Percentiles rank a stretch among this genome's conserved stretches.
Conservation (phyloP, 2,797 vertebrate species). For the Aplochiton taeniatus region DNA sequence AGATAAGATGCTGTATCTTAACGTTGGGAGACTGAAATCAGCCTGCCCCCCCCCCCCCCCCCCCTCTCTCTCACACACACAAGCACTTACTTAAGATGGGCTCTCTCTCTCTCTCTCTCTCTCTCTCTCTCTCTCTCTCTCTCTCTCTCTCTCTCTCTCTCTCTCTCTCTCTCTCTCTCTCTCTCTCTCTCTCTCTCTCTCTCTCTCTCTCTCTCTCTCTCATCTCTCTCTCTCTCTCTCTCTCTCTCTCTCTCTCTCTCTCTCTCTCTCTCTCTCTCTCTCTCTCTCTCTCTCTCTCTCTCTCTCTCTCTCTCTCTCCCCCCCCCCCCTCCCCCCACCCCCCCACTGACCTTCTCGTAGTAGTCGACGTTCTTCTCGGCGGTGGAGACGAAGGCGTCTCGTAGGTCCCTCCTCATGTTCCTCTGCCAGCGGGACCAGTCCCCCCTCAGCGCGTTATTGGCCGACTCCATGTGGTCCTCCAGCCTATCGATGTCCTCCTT, state of each 20-base stretch:
- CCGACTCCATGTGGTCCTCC: conserved; percentile 86
- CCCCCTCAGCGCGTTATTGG: conserved; percentile 85
- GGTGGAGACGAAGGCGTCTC: conserved; percentile 75
- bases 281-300: neutral
- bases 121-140: neutral
- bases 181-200: neutral
- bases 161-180: neutral
- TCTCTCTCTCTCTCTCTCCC: neutral
- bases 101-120: too few species aligned
- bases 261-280: neutral
- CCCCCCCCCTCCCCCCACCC: neutral
- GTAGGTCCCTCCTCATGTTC: conserved; percentile 85
- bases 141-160: neutral
- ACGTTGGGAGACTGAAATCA: too few species aligned
- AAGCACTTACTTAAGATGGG: too few species aligned
- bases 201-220: neutral
- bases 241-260: neutral
- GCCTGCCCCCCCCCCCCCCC: too few species aligned
- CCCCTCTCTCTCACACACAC: too few species aligned
- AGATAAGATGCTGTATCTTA: too few species aligned
- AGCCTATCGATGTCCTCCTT: conserved; percentile 87
- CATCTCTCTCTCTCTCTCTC: neutral
- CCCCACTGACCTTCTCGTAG: conserved; percentile 88
- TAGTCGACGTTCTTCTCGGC: conserved; percentile 86
- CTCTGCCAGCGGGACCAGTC: conserved; percentile 91